Evolutionary conservation across 2,888 invertebrate species (phyloP), one percentile per base, ranked within the genome.

Genomic region (Cylloceria caligata): DNA sequence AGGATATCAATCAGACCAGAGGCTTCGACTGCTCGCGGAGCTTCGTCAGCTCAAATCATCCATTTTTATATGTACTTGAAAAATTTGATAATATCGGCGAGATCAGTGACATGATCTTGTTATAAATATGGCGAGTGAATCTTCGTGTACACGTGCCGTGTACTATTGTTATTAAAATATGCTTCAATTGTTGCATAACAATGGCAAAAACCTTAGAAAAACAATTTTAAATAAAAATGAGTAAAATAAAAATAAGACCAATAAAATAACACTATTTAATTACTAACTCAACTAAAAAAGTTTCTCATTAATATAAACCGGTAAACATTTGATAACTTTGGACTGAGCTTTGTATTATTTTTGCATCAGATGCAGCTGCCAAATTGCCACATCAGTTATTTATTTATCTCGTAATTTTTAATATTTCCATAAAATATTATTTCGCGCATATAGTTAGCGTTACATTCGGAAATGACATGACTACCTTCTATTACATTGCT

Each of bases 1-100:
- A 82, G 86, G 89, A 89, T 90, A 91, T 92, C 90, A 89, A 91
- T 91, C 91, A 89, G 89, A 87, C 89, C 73, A 60, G 72, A 62
- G 62, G 45, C 55, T 69, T 69, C 60, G 36, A n/a, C 11, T 24
- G 21, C 30, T 27, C 76, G 6, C 34, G 11, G 19, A 69, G 57
- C 67, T 39, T 64, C 68, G 47, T 74, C 80, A 45, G 69, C 74
- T 30, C 55, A 27, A 57, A 30, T 57, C 55, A 16, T n/a, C 16
- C 57, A 57, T 34, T 34, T 34, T 16, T 60, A n/a, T 34, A 34
- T 27, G 55, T 55, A 55, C 55, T 49, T 3, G 2, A 67, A 34
- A 67, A 34, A 45, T 64, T 36, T 64, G 39, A 19, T 9, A 21
- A 6, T 21, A 64, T 64, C 64, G 21, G 7, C 64, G 21, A 49